These are phyloP conservation scores for Sarcophaga variegata DNA, from an alignment of 2,888 invertebrate genomes.

Conservation along the genomic window DNA sequence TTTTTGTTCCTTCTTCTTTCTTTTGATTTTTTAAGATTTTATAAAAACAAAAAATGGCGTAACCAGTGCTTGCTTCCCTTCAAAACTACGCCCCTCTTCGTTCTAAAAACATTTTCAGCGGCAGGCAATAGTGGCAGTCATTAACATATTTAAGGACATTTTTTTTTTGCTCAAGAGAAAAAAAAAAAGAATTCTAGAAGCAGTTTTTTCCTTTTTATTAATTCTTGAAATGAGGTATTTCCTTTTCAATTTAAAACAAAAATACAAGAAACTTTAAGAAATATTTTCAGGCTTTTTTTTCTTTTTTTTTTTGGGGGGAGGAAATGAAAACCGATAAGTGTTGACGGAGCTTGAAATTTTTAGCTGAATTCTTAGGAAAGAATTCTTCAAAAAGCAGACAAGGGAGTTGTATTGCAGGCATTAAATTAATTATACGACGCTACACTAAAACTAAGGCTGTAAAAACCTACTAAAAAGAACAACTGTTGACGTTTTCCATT, in stretches of 20 bases:
- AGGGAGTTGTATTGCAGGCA: too few relatives aligned
- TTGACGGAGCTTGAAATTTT: too few relatives aligned
- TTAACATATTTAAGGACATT: constrained; percentile 33
- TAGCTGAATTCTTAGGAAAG: too few relatives aligned
- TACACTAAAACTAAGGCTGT: too few relatives aligned
- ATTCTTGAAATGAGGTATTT: constrained; percentile 14
- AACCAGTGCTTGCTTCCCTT: constrained; percentile 31
- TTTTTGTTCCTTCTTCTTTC: constrained; percentile 36
- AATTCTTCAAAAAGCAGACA: too few relatives aligned
- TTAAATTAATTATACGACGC: too few relatives aligned
- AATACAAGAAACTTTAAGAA: too few relatives aligned
- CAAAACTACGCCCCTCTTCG: not conserved
- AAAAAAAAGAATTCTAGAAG: constrained; percentile 21
- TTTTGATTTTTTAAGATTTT: constrained; percentile 11
- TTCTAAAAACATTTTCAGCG: not conserved
- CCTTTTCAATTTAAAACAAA: constrained; percentile 21
- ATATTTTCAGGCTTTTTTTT: not conserved
- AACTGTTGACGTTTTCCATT: too few relatives aligned
- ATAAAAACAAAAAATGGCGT: constrained; percentile 52
- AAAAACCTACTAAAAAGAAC: too few relatives aligned
- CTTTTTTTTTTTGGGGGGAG: not conserved
- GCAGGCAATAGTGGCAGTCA: constrained; percentile 7
- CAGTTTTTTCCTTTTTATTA: not conserved
- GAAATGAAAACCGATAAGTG: too few relatives aligned
- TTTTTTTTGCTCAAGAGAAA: not conserved